Conservation (phyloP, 2,113 vertebrate genomes). For the Crotalus helleri region DNA sequence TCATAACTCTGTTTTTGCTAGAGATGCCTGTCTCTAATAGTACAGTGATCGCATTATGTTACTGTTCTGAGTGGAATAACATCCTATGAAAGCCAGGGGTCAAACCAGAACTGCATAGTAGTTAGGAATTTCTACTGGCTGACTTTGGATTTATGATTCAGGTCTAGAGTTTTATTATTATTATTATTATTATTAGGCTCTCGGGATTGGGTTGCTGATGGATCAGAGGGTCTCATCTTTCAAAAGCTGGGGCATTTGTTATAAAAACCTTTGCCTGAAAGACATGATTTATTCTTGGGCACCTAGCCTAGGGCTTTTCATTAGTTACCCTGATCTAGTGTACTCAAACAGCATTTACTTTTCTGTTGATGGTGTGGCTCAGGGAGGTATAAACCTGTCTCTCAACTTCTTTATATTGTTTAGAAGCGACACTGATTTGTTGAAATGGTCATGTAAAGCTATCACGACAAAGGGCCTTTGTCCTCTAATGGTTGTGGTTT, state of each 20-base stretch:
- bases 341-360: background rate
- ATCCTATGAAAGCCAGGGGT: background rate
- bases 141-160: background rate
- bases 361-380: background rate
- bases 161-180: background rate
- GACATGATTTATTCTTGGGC: background rate
- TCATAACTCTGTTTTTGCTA: background rate
- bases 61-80: too few species aligned
- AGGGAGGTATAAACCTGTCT: background rate
- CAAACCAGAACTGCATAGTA: background rate
- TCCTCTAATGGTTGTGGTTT: conserved; percentile 1
- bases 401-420: conserved; percentile 1
- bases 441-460: background rate
- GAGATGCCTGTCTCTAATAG: background rate
- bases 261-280: background rate
- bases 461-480: background rate
- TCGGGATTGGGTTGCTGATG: background rate
- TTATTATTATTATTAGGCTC: background rate
- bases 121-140: background rate
- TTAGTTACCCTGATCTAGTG: background rate
- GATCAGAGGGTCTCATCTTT: background rate
- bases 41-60: background rate
- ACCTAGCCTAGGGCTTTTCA: background rate
- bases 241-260: background rate
- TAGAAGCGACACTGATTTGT: background rate